phyloP scores from a whole-genome alignment of 1,140 invertebrate species.

The Ips typographus region DNA sequence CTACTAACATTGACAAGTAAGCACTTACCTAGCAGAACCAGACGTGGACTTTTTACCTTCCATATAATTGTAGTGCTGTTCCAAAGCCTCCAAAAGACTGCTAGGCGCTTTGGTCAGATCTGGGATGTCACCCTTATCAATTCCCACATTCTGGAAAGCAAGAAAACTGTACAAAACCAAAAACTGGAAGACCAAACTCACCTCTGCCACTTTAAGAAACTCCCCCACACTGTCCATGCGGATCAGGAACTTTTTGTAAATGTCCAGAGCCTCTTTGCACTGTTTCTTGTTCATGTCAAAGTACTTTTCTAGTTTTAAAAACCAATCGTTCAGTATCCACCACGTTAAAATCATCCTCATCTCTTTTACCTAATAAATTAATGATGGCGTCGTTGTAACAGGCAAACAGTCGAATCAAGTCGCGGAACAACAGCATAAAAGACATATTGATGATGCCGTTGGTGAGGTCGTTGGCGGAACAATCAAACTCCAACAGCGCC shows the following conservation, averaged over 20 bases:
- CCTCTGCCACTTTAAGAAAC: slow-evolving; percentile 96
- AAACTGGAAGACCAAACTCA: slow-evolving; percentile 46
- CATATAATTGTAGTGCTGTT: slow-evolving; percentile 90
- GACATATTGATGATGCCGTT: slow-evolving; percentile 99
- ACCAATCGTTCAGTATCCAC: not conserved
- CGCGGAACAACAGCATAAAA: slow-evolving; percentile 97
- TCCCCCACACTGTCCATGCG: slow-evolving; percentile 98
- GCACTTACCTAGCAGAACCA: slow-evolving; percentile 63
- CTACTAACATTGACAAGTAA: not conserved
- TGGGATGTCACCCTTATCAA: slow-evolving; percentile 98
- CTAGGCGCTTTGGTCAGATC: slow-evolving; percentile 99
- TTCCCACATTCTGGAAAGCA: slow-evolving; percentile 83
- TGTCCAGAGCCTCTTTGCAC: slow-evolving; percentile 94
- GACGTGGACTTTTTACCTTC: slow-evolving; percentile 91
- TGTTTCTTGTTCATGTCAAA: slow-evolving; percentile 99
- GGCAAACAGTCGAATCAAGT: slow-evolving; percentile 97
- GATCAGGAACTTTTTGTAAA: slow-evolving; percentile 99
- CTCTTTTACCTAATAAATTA: slow-evolving; percentile 81
- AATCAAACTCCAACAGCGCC: slow-evolving; percentile 96
- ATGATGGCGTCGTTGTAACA: slow-evolving; percentile 99
- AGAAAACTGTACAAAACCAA: not conserved
- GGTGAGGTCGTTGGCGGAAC: slow-evolving; percentile 92
- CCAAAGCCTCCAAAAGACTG: slow-evolving; percentile 94
- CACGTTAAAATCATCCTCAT: not conserved
- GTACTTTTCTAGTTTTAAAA: slow-evolving; percentile 77